Evolutionary conservation across 1,140 invertebrate species (phyloP).

Genomic region (Megalopta genalis): DNA sequence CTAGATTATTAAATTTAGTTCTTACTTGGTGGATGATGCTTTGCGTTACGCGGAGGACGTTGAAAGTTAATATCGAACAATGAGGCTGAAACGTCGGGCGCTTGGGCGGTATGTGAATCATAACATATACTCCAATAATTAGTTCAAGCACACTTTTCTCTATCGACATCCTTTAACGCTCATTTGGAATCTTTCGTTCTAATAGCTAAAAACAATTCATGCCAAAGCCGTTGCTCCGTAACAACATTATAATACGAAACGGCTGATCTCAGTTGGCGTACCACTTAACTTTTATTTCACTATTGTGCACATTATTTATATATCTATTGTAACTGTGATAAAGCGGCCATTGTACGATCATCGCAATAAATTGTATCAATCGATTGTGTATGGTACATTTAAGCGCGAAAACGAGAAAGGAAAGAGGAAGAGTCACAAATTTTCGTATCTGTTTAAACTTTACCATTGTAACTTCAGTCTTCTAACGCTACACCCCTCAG

Average conservation of each 20-base stretch:
- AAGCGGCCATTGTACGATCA: slow-evolving; percentile 64
- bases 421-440: too few species aligned
- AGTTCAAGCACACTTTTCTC: slow-evolving; percentile 18
- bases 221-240: slow-evolving; percentile 20
- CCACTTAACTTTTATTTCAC: slow-evolving; percentile 40
- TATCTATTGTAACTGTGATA: slow-evolving; percentile 76
- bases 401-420: slow-evolving; percentile 7
- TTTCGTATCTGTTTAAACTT: too few species aligned
- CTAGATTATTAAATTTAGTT: slow-evolving; percentile 49
- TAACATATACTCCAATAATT: slow-evolving; percentile 31
- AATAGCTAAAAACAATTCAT: neutral
- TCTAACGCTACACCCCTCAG: slow-evolving; percentile 69
- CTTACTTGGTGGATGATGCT: slow-evolving; percentile 19
- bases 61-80: slow-evolving; percentile 18
- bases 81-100: slow-evolving; percentile 26
- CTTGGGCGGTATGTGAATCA: slow-evolving; percentile 11
- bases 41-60: slow-evolving; percentile 18
- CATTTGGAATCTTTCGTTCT: neutral
- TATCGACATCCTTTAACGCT: slow-evolving; percentile 28
- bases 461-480: slow-evolving; percentile 54
- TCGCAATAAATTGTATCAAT: slow-evolving; percentile 55
- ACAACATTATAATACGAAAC: slow-evolving; percentile 17
- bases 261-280: slow-evolving; percentile 15
- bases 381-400: slow-evolving; percentile 28
- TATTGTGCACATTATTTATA: slow-evolving; percentile 54